A percentile compares a stretch with the other conserved stretches of the same genome.
phyloP scores from a whole-genome alignment of 1,140 invertebrate genomes.

The Littorina saxatilis region DNA sequence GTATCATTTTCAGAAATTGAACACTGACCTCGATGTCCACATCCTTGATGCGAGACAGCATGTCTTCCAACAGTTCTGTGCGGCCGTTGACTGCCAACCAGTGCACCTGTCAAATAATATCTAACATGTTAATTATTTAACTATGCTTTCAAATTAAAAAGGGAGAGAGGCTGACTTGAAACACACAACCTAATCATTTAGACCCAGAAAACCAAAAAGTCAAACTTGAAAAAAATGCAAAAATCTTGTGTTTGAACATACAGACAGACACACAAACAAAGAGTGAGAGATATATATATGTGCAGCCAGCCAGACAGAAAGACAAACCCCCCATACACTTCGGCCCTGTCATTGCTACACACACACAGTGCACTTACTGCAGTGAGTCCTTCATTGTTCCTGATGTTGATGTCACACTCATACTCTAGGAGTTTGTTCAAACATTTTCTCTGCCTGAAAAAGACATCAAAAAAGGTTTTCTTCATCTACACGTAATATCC shows the following conservation, averaged over 20 bases:
- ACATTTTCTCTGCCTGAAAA: slow-evolving; percentile 67
- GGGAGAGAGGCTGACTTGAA: neutral
- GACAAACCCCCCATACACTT: too few relatives aligned
- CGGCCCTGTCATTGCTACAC: too few relatives aligned
- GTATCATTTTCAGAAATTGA: too few relatives aligned
- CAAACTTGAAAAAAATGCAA: neutral
- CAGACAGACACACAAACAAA: neutral
- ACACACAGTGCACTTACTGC: slow-evolving; percentile 54
- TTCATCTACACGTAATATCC: neutral
- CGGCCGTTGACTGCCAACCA: slow-evolving; percentile 72
- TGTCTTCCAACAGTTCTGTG: slow-evolving; percentile 64
- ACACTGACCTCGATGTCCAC: slow-evolving; percentile 70
- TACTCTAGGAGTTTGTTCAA: slow-evolving; percentile 68
- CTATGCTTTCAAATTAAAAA: neutral
- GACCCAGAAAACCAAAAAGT: neutral
- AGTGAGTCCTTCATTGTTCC: slow-evolving; percentile 72
- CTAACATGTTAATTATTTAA: neutral
- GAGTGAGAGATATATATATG: too few relatives aligned
- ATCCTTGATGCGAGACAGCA: slow-evolving; percentile 64
- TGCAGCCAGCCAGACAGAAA: too few relatives aligned
- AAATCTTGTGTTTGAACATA: neutral
- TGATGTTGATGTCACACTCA: slow-evolving; percentile 67
- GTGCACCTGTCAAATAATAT: slow-evolving; percentile 62
- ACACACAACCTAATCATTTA: neutral
- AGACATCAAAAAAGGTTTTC: slow-evolving; percentile 15